These are phyloP conservation scores for Ageneiosus marmoratus DNA, from an alignment of 2,113 vertebrate genomes.

Conservation along the genomic window DNA sequence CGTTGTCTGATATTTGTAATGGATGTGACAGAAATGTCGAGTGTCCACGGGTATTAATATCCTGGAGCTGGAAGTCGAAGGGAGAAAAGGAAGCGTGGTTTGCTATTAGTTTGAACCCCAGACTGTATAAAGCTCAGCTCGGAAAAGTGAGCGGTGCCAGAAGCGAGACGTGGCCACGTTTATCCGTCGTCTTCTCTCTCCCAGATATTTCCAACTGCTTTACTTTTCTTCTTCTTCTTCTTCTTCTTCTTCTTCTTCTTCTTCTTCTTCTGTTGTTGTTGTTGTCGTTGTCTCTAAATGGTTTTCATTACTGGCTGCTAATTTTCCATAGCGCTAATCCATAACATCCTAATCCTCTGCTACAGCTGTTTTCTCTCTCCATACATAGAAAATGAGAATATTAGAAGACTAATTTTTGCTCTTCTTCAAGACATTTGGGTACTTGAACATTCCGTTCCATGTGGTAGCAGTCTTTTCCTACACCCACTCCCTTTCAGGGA, in stretches of 20 bases:
- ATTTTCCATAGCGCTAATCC: conserved; percentile 52
- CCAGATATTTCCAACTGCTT: neutral
- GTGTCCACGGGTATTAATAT: conserved; percentile 44
- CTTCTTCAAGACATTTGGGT: neutral
- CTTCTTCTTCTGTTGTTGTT: neutral
- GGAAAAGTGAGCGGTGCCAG: neutral
- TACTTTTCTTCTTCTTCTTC: neutral
- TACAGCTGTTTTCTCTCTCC: neutral
- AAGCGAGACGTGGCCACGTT: neutral
- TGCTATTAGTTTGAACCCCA: neutral
- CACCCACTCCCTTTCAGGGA: conserved; percentile 1
- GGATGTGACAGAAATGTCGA: conserved; percentile 43
- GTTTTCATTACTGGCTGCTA: conserved; percentile 16
- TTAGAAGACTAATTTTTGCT: no score
- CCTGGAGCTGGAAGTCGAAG: neutral
- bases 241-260: neutral
- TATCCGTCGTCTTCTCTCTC: neutral
- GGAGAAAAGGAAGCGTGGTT: neutral
- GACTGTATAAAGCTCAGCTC: neutral
- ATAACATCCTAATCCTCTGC: conserved; percentile 46
- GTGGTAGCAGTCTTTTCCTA: neutral
- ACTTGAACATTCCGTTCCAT: neutral
- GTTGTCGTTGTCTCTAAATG: neutral
- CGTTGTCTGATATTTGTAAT: conserved; percentile 52
- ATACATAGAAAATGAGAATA: no score